Evolutionary conservation across 1,140 invertebrate genomes (phyloP).

Genomic region (Drosophila busckii): DNA sequence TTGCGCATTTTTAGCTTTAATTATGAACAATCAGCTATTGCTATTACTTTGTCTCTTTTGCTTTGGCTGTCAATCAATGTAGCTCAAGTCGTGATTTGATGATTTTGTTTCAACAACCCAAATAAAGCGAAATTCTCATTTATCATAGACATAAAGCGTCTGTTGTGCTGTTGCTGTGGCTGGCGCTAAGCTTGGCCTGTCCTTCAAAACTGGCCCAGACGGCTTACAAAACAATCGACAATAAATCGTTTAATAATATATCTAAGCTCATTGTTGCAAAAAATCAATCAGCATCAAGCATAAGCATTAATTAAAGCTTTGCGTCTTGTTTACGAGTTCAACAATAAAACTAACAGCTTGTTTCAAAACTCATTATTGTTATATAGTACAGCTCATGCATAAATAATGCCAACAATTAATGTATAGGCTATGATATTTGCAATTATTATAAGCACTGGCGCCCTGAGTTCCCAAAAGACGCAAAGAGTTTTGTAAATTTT

Average conservation of each 20-base stretch:
- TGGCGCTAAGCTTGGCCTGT: conserved; percentile 42
- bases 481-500: conserved; percentile 4
- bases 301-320: conserved; percentile 31
- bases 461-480: conserved; percentile 11
- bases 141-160: too few relatives aligned
- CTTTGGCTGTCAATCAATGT: conserved; percentile 56
- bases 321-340: conserved; percentile 6
- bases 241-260: conserved; percentile 29
- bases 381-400: too few relatives aligned
- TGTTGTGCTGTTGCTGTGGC: conserved; percentile 22
- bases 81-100: conserved; percentile 72
- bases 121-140: too few relatives aligned
- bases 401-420: too few relatives aligned
- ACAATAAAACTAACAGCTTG: too few relatives aligned
- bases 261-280: conserved; percentile 19
- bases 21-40: conserved; percentile 66
- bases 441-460: conserved; percentile 59
- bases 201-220: conserved; percentile 16
- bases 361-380: too few relatives aligned
- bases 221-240: conserved; percentile 7
- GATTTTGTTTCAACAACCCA: too few relatives aligned
- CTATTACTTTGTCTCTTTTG: conserved; percentile 23
- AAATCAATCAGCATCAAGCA: background rate
- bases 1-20: conserved; percentile 53
- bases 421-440: conserved; percentile 30